Conservation (phyloP, 2,113 vertebrate species). For the Odontesthes bonariensis region DNA sequence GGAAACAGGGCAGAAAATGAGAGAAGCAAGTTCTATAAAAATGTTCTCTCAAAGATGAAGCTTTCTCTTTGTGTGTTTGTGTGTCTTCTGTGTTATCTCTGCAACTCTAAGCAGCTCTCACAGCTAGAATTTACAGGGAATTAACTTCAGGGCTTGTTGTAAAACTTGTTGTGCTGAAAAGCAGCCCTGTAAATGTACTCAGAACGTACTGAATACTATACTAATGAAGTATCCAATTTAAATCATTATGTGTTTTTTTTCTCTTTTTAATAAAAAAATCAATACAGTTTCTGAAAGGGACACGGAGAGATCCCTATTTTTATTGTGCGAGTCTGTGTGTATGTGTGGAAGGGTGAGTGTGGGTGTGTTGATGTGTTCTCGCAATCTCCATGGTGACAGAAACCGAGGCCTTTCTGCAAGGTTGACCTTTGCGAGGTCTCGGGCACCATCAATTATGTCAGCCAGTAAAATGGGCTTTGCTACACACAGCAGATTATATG, state of each 20-base stretch:
- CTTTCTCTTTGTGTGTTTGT: constrained; percentile 17
- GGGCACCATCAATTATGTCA: constrained; percentile 87
- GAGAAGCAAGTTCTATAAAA: constrained; percentile 29
- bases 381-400: constrained; percentile 81
- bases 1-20: constrained; percentile 18
- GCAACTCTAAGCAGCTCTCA: constrained; percentile 16
- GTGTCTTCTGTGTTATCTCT: constrained; percentile 15
- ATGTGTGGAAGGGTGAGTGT: constrained; percentile 16
- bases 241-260: background rate
- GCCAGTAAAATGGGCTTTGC: constrained; percentile 83
- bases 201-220: background rate
- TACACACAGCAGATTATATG: constrained; percentile 91
- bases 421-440: constrained; percentile 82
- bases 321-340: constrained; percentile 27
- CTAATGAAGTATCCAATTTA: background rate
- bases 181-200: background rate
- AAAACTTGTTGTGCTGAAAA: background rate
- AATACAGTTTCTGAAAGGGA: background rate
- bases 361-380: constrained; percentile 33
- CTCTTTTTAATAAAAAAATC: background rate
- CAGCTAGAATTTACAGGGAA: constrained; percentile 3
- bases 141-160: background rate
- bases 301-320: background rate
- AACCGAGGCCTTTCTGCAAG: constrained; percentile 85
- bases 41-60: constrained; percentile 17